Base-by-base conservation (phyloP, 2,797 vertebrate species). In the Margarornis squamiger region DNA sequence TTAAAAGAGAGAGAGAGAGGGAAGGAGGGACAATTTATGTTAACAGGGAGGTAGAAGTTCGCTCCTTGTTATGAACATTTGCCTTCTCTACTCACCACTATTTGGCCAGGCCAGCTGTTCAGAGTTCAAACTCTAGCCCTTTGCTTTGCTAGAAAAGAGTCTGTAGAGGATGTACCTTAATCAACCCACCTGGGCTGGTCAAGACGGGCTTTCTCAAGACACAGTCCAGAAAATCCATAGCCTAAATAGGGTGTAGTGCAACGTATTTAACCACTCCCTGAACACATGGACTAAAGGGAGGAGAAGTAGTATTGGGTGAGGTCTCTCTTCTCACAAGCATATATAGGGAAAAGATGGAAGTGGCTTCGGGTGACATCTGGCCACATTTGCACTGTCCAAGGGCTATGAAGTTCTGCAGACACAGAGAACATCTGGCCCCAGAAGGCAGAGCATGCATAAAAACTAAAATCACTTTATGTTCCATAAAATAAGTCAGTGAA, bases 141-240 rank as follows among this genome's bases (percentile, higher is more conserved):
- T 4, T 6, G 7, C 1, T 32, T 12, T 66, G 10, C 10, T 51
- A 71, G n/a, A 27, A 81, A 38, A 41, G 9, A 62, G 4, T 6
- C 2, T 39, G 20, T 9, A 45, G 27, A 70, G 14, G 16, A 27
- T 39, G 11, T 14, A 32, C 9, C 6, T 61, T 39, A 38, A 19
- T 67, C 39, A 77, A 63, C 6, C 4, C 7, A 51, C 13, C 13
- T 0, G 1, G 19, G 20, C 24, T 61, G 10, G 7, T 71, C 30
- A 43, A 71, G 45, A 39, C 7, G 59, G 9, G 2, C 3, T 59
- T 88, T 63, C 51, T 27, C 19, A 54, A 0, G 0, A n/a, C 2
- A 45, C 18, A 80, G 7, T n/a, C 14, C 51, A 57, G 29, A 52
- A 90, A 68, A 89, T 46, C 8, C 5, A 7, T 41, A 36, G 23